Evolutionary conservation across 2,888 invertebrate species (phyloP).

Genomic region (Hydrotaea cyrtoneurina): DNA sequence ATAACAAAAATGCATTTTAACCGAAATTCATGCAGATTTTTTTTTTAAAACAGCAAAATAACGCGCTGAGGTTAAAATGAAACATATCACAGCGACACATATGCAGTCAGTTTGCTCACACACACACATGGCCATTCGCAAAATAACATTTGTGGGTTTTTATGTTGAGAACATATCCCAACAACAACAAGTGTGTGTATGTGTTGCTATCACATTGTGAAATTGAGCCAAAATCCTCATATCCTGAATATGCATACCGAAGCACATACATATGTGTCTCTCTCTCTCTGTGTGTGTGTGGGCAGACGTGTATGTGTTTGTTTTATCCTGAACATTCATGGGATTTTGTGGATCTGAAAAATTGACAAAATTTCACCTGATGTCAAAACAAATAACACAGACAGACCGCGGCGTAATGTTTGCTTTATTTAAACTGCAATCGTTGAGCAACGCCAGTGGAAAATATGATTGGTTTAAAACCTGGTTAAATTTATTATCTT

Average conservation of each 20-base stretch:
- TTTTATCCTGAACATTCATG: slow-evolving; percentile 72
- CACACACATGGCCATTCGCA: neutral
- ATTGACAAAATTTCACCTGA: slow-evolving; percentile 74
- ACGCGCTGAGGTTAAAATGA: slow-evolving; percentile 13
- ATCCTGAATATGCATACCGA: neutral
- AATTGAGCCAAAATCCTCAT: slow-evolving; percentile 17
- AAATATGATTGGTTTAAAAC: neutral
- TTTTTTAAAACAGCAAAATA: neutral
- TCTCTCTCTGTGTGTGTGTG: no score
- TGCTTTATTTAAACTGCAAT: slow-evolving; percentile 10
- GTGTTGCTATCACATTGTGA: neutral
- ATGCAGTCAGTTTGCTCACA: neutral
- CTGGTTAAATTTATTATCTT: no score
- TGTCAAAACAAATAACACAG: slow-evolving; percentile 59
- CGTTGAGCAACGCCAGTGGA: neutral
- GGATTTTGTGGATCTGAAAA: slow-evolving; percentile 71
- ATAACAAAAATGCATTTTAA: slow-evolving; percentile 14
- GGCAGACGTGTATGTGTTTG: neutral
- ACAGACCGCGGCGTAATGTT: slow-evolving; percentile 6
- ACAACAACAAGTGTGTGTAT: neutral
- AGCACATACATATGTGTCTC: no score
- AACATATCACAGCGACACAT: neutral
- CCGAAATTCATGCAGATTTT: slow-evolving; percentile 14
- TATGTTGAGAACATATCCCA: slow-evolving; percentile 4
- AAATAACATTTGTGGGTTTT: neutral